A percentile compares a stretch with the other conserved stretches of the same genome.
These are phyloP conservation scores for Myiagra hebetior DNA, from an alignment of 2,113 vertebrate species.

Conservation along the genomic window DNA sequence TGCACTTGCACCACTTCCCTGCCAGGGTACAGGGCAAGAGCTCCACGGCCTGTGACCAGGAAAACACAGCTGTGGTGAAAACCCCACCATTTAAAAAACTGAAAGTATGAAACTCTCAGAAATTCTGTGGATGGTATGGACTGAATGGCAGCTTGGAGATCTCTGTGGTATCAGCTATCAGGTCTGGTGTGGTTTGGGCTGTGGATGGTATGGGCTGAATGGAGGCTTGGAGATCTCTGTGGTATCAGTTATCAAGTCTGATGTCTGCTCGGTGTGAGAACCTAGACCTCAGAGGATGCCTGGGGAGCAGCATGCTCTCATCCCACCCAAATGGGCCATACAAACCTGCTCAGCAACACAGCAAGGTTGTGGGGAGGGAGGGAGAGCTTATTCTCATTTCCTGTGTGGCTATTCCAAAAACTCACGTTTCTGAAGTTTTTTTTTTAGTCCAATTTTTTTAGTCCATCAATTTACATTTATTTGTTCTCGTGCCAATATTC, in stretches of 20 bases:
- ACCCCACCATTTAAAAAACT: background rate
- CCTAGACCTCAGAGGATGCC: background rate
- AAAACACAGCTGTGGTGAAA: background rate
- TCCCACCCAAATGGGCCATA: background rate
- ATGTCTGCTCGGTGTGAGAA: background rate
- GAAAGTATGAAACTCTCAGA: background rate
- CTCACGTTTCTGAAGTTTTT: background rate
- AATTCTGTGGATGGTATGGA: background rate
- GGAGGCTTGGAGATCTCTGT: background rate
- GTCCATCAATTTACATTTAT: constrained; percentile 40
- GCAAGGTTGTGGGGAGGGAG: background rate
- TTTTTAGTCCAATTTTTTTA: background rate
- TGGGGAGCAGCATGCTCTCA: background rate
- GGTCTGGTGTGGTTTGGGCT: background rate
- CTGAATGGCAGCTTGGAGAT: background rate
- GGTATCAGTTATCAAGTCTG: background rate
- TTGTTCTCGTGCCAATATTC: constrained; percentile 51
- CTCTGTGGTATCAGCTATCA: background rate
- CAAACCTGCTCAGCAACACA: background rate
- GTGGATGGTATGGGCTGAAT: too few species aligned
- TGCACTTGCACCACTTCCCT: background rate
- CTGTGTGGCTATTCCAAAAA: background rate
- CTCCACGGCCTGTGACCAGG: background rate
- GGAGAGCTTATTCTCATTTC: background rate
- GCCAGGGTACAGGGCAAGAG: background rate